These are phyloP conservation scores for Propithecus perrieri DNA, from an alignment of 2,797 vertebrate species.

Conservation along the genomic window DNA sequence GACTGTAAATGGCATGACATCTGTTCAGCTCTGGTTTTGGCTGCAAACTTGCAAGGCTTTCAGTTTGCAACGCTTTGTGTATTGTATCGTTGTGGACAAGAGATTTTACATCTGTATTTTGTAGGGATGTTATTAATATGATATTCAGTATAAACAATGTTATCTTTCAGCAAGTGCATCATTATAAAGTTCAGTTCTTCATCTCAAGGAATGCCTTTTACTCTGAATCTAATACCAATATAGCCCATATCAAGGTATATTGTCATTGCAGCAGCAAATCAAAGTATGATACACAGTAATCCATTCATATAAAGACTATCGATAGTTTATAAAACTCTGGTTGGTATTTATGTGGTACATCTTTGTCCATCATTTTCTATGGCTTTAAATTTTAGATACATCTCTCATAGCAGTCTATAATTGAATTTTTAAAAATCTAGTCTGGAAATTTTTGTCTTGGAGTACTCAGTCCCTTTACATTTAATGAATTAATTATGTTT, in stretches of 20 bases:
- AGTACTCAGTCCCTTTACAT: background rate
- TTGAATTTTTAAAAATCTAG: background rate
- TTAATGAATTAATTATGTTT: background rate
- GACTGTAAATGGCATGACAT: background rate
- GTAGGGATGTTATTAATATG: too few species aligned
- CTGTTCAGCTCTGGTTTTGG: background rate
- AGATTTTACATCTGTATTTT: background rate
- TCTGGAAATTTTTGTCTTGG: background rate
- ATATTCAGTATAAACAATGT: background rate
- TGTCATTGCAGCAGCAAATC: background rate
- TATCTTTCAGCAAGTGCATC: background rate
- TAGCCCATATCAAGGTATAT: background rate
- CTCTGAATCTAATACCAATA: background rate
- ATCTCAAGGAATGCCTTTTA: background rate
- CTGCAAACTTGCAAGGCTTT: background rate
- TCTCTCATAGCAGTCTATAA: background rate
- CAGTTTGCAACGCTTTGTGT: background rate
- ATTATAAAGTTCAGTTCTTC: background rate
- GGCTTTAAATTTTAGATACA: background rate
- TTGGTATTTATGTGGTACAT: background rate
- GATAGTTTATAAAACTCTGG: background rate
- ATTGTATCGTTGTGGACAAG: background rate
- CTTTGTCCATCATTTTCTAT: background rate
- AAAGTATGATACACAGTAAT: background rate
- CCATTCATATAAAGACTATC: background rate